Evolutionary conservation across 2,113 vertebrate species (phyloP).

Genomic region (Epinephelus moara): DNA sequence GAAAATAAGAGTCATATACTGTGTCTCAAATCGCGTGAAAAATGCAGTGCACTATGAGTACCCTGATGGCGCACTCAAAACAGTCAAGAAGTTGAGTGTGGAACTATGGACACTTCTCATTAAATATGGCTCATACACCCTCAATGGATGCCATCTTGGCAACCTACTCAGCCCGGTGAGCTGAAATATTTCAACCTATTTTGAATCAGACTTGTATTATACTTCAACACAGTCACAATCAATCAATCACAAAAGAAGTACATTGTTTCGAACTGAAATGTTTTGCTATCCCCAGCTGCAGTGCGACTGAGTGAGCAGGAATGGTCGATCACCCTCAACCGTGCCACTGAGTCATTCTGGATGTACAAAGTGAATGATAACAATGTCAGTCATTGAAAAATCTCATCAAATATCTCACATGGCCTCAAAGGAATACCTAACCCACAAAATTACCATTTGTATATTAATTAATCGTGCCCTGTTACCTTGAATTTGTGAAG

Average conservation of each 20-base stretch:
- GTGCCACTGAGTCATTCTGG: conserved; percentile 41
- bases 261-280: neutral
- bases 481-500: too few relatives aligned
- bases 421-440: neutral
- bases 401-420: neutral
- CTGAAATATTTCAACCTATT: neutral
- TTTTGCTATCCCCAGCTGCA: conserved; percentile 4
- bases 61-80: too few relatives aligned
- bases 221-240: neutral
- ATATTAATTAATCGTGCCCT: too few relatives aligned
- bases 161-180: conserved; percentile 33
- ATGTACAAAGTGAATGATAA: neutral
- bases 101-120: too few relatives aligned
- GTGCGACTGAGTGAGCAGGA: fast-evolving
- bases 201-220: neutral
- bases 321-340: neutral
- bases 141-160: too few relatives aligned
- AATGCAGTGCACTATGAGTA: too few relatives aligned
- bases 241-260: neutral
- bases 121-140: too few relatives aligned
- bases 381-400: conserved; percentile 34
- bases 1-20: too few relatives aligned
- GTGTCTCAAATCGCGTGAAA: too few relatives aligned
- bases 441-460: too few relatives aligned
- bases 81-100: too few relatives aligned